Base-by-base conservation (phyloP, 2,888 invertebrate genomes). In the Parnassius smintheus region DNA sequence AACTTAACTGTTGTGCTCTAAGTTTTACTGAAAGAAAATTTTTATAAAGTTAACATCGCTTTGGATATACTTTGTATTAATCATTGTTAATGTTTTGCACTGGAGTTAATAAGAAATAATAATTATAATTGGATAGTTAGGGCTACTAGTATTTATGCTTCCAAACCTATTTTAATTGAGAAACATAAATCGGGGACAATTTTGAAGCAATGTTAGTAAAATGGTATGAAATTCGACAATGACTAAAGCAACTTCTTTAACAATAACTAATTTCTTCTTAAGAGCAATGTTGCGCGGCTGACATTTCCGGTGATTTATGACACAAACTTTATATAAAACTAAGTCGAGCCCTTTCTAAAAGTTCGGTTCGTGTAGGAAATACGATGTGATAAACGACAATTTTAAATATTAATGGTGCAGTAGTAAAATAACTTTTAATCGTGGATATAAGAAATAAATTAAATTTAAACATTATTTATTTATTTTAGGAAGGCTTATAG, bases 261-360 rank as follows among this genome's bases (percentile, higher is more conserved):
- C 72, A 66, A 68, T 66, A 60, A 72, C 67, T 67, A 66, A 72
- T 71, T 71, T 75, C 73, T 68, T 69, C 66, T 68, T 70, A 69
- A 82, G 81, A 79, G 80, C 75, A 73, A 83, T 82, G 82, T 82
- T 82, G 74, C 64, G 66, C 65, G 68, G 62, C 65, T 66, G 67
- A 71, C 66, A 66, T 65, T 67, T 65, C 60, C 68, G 67, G 68
- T 72, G 69, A 71, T 72, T 74, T 71, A 71, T 71, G 71, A 70
- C 72, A 64, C 56, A 56, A 70, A 71, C 68, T 72, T 73, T 72
- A 68, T 66, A 64, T 64, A 66, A 66, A 70, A 66, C 70, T 56
- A 61, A 50, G 64, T 68, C 66, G 66, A 65, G 56, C 61, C 62
- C 59, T 59, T 66, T 57, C 52, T 53, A 55, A 41, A 42, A 56